Conservation (phyloP, 1,140 invertebrate species). For the Caenorhabditis tropicalis region DNA sequence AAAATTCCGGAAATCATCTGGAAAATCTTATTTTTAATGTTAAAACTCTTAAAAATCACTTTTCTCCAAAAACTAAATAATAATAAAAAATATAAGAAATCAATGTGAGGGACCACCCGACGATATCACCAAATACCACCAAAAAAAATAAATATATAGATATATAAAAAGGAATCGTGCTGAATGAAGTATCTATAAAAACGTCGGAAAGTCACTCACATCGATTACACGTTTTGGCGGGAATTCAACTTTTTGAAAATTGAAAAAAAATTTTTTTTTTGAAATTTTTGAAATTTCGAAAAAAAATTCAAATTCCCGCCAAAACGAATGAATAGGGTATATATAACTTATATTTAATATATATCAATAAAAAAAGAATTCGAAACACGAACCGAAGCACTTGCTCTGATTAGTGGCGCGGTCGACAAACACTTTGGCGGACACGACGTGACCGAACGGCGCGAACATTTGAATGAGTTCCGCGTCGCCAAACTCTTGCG, state of each 20-base stretch:
- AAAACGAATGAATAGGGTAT: too few species aligned
- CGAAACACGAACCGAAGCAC: conserved; percentile 89
- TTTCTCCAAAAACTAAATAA: background rate
- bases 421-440: conserved; percentile 99
- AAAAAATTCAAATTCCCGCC: too few species aligned
- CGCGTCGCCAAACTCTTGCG: conserved; percentile 96
- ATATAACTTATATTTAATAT: background rate
- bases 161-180: background rate
- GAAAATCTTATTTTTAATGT: background rate
- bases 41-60: too few species aligned
- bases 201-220: background rate
- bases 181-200: background rate
- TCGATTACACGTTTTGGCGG: too few species aligned
- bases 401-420: conserved; percentile 99
- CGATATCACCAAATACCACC: conserved; percentile 43
- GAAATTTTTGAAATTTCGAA: too few species aligned
- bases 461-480: conserved; percentile 99
- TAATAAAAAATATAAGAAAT: background rate
- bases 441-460: conserved; percentile 98
- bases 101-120: conserved; percentile 31
- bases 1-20: background rate
- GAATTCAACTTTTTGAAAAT: background rate
- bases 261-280: background rate
- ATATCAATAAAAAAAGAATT: background rate
- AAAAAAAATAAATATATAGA: background rate